These are phyloP conservation scores for Camptogramma bilineatum DNA, from an alignment of 2,888 invertebrate genomes.

Conservation along the genomic window DNA sequence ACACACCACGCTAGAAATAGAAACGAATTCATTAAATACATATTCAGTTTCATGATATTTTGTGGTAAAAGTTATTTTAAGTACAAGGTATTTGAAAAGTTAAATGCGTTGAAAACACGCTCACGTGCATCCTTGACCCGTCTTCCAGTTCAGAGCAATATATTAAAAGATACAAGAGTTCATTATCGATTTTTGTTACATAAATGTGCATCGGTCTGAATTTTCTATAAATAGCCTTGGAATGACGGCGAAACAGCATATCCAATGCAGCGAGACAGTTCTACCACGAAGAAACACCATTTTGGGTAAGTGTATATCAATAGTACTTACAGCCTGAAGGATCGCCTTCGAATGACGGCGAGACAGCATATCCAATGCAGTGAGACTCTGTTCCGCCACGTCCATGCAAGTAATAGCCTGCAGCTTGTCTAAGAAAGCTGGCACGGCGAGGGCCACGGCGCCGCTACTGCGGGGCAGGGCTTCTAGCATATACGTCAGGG, in stretches of 20 bases:
- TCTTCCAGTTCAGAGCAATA: no score
- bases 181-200: no score
- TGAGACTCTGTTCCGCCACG: slow-evolving; percentile 99
- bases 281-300: no score
- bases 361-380: slow-evolving; percentile 98
- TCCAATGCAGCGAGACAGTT: slow-evolving; percentile 98
- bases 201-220: no score
- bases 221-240: slow-evolving; percentile 58
- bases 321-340: slow-evolving; percentile 91
- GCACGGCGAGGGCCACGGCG: slow-evolving; percentile 98
- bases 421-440: slow-evolving; percentile 97
- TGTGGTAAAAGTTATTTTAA: neutral
- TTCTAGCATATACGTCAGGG: slow-evolving; percentile 99
- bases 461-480: slow-evolving; percentile 98
- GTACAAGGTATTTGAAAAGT: no score
- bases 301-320: neutral
- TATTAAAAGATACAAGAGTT: no score
- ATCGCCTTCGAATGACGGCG: slow-evolving; percentile 98
- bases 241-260: slow-evolving; percentile 97
- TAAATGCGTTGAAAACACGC: no score
- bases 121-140: no score
- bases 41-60: neutral
- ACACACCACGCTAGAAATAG: slow-evolving; percentile 92
- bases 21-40: neutral
- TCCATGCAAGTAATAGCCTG: slow-evolving; percentile 99